phyloP scores from a whole-genome alignment of 1,140 invertebrate species.

The Brachionus angularis region DNA sequence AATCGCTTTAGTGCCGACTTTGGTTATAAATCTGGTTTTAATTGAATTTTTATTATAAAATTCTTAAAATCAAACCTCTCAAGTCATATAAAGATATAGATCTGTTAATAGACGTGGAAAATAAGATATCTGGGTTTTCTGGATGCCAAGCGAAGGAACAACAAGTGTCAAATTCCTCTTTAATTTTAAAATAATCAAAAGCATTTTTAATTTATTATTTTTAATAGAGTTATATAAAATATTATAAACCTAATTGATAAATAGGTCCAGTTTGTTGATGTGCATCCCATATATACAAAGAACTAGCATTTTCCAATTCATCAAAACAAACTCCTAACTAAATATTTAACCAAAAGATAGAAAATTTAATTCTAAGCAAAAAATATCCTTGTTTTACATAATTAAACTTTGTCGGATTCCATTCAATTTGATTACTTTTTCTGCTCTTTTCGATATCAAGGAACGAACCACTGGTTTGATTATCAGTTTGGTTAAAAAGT shows the following conservation, averaged over 20 bases:
- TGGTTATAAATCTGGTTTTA: background rate
- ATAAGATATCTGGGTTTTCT: background rate
- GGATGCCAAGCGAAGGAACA: conserved; percentile 21
- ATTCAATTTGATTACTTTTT: conserved; percentile 41
- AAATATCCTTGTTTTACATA: conserved; percentile 1
- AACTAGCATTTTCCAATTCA: background rate
- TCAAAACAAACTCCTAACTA: conserved; percentile 34
- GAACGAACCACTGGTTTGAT: background rate
- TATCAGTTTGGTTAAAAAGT: background rate
- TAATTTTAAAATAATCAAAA: no score
- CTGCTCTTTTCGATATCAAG: conserved; percentile 2
- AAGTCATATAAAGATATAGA: conserved; percentile 18
- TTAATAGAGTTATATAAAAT: background rate
- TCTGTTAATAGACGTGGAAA: conserved; percentile 6
- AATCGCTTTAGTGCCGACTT: background rate
- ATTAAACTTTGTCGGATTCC: background rate
- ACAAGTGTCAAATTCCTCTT: conserved; percentile 15
- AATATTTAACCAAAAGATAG: background rate
- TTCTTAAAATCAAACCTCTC: background rate
- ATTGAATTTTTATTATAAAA: background rate
- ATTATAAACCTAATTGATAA: conserved; percentile 10
- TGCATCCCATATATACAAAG: conserved; percentile 19
- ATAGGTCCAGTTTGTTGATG: background rate
- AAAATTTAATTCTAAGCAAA: background rate
- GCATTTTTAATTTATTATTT: background rate